Conservation (phyloP, 2,888 invertebrate genomes). For the Aphidius colemani region DNA sequence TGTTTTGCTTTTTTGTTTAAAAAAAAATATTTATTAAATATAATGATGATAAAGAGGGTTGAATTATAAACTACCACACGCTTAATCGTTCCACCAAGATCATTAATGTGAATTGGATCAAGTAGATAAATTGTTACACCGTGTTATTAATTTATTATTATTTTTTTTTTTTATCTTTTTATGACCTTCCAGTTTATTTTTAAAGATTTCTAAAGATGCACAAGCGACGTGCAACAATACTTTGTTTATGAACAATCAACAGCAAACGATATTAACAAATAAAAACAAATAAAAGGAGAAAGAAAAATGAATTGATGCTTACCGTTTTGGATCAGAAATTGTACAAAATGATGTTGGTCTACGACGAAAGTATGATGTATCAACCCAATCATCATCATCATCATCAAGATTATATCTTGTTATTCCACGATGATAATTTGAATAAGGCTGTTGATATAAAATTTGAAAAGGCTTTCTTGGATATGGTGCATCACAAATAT, state of each 20-base stretch:
- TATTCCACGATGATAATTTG: constrained; percentile 46
- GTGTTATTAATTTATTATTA: background rate
- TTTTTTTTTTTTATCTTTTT: too few relatives aligned
- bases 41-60: too few relatives aligned
- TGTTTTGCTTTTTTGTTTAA: too few relatives aligned
- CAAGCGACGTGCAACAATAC: background rate
- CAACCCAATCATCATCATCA: constrained; percentile 76
- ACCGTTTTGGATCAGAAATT: constrained; percentile 72
- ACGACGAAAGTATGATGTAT: constrained; percentile 80
- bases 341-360: constrained; percentile 77
- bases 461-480: constrained; percentile 63
- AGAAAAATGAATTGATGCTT: constrained; percentile 20
- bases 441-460: constrained; percentile 53
- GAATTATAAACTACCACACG: too few relatives aligned
- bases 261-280: background rate
- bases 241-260: background rate
- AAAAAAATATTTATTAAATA: too few relatives aligned
- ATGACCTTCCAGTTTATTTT: background rate
- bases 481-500: constrained; percentile 81
- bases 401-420: constrained; percentile 56
- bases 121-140: background rate
- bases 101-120: too few relatives aligned
- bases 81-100: too few relatives aligned
- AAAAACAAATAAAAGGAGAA: constrained; percentile 5
- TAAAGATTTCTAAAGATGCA: background rate